Evolutionary conservation across 1,140 invertebrate species (phyloP).

Genomic region (Microplitis demolitor): DNA sequence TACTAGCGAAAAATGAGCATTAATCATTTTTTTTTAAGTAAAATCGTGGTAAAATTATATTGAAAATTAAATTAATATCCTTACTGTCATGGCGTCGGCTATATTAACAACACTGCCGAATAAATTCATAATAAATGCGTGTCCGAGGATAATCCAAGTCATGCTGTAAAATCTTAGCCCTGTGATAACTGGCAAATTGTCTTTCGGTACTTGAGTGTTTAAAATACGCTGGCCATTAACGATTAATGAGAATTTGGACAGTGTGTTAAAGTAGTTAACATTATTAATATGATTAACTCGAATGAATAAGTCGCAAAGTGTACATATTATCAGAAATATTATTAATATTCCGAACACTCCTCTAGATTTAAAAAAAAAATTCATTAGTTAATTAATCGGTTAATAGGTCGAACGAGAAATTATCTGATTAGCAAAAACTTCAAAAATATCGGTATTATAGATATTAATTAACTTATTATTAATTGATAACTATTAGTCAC

Average conservation of each 20-base stretch:
- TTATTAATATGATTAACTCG: neutral
- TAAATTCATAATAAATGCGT: conserved; percentile 36
- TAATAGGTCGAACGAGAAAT: no score
- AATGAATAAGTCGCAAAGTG: neutral
- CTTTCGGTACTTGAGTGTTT: conserved; percentile 24
- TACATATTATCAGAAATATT: neutral
- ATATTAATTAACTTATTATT: no score
- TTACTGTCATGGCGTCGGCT: neutral
- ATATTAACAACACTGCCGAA: neutral
- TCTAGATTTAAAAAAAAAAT: no score
- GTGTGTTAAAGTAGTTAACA: neutral
- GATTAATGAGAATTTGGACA: conserved; percentile 44
- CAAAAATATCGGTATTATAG: no score
- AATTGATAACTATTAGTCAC: no score
- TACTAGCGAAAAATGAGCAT: no score
- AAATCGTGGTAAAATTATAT: no score
- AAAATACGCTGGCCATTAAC: conserved; percentile 41
- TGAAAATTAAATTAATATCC: no score
- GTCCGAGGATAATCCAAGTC: conserved; percentile 52
- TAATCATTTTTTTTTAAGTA: no score
- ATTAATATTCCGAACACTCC: neutral
- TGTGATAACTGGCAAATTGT: conserved; percentile 11
- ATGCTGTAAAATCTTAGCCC: conserved; percentile 51
- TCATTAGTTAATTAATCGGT: no score
- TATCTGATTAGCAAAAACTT: no score